phyloP scores from a whole-genome alignment of 2,888 invertebrate species.

The Mesochorus sp. region DNA sequence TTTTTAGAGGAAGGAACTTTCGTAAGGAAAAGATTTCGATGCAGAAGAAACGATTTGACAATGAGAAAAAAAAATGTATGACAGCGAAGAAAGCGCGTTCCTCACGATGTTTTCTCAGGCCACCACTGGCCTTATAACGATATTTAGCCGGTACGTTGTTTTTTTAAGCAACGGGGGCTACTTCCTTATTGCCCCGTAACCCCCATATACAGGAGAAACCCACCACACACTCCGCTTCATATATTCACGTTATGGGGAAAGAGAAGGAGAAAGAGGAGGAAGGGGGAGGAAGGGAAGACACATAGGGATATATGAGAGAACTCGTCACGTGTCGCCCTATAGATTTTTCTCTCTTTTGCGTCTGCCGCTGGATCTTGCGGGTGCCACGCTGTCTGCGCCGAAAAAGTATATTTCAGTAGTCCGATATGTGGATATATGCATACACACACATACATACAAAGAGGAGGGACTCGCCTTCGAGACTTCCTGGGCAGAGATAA shows the following conservation, averaged over 20 bases:
- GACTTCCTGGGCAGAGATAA: conserved; percentile 5
- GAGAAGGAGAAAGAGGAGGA: neutral
- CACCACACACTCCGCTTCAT: conserved; percentile 26
- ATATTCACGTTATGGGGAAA: conserved; percentile 7
- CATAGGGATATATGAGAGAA: neutral
- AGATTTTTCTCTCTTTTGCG: conserved; percentile 42
- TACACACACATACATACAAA: neutral
- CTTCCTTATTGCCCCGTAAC: conserved; percentile 79
- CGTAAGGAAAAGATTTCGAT: neutral
- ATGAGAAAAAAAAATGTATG: neutral
- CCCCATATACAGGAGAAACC: conserved; percentile 49
- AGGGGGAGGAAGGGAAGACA: neutral
- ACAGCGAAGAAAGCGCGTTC: conserved; percentile 35
- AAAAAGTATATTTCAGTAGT: conserved; percentile 62
- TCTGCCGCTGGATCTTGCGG: conserved; percentile 44
- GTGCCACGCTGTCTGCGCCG: conserved; percentile 79
- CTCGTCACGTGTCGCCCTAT: conserved; percentile 31
- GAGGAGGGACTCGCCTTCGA: neutral
- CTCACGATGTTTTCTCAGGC: conserved; percentile 79
- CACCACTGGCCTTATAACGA: conserved; percentile 73
- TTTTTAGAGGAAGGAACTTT: conserved; percentile 3
- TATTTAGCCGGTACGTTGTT: conserved; percentile 79
- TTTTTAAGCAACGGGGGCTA: conserved; percentile 80
- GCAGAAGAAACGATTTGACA: conserved; percentile 30
- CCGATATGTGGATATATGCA: conserved; percentile 6